phyloP scores from a whole-genome alignment of 2,113 vertebrate species.

The Candoia aspera region DNA sequence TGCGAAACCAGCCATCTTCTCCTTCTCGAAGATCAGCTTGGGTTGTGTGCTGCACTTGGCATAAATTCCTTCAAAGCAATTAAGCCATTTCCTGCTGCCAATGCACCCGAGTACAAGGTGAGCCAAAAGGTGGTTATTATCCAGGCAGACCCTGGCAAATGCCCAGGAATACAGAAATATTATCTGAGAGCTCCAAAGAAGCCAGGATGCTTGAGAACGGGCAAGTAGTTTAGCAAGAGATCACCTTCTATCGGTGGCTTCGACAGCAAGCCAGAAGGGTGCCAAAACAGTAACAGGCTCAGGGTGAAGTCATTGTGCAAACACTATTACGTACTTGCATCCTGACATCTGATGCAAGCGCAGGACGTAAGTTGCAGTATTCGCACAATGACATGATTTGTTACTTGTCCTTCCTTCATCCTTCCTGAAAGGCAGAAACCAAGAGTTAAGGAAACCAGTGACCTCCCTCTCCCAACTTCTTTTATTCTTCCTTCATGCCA shows the following conservation, averaged over 20 bases:
- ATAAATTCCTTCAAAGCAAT: background rate
- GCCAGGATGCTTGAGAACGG: too few relatives aligned
- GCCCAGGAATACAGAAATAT: background rate
- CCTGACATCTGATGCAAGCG: background rate
- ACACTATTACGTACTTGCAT: background rate
- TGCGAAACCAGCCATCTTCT: background rate
- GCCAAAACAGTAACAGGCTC: background rate
- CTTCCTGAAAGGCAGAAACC: background rate
- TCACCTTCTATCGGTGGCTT: background rate
- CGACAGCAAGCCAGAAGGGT: background rate
- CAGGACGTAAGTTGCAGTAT: background rate
- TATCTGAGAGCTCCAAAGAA: background rate
- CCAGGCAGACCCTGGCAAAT: background rate
- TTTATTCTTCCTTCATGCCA: background rate
- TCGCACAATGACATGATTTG: background rate
- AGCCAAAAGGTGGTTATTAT: background rate
- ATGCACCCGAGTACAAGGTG: constrained; percentile 13
- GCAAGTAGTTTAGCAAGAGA: background rate
- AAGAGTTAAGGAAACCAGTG: background rate
- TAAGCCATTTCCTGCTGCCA: background rate
- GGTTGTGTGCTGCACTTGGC: background rate
- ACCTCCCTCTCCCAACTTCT: background rate
- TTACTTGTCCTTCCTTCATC: background rate
- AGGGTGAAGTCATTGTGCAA: background rate
- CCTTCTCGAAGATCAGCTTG: background rate